Percentiles rank a stretch among this genome's conserved stretches.
Evolutionary conservation across 2,888 invertebrate species (phyloP).

Genomic region (Dascillus cervinus): DNA sequence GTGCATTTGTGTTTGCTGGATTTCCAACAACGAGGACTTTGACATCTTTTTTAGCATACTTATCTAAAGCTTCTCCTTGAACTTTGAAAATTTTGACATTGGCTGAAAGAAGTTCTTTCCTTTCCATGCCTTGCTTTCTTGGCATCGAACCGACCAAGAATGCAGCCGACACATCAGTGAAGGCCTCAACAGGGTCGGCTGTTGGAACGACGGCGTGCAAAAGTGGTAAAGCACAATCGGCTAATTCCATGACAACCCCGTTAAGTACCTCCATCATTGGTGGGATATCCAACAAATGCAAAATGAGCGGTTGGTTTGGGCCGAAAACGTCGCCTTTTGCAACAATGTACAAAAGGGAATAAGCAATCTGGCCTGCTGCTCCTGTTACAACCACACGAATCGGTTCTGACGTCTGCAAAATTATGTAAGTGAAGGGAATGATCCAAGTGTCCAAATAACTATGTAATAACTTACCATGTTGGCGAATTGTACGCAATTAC

Average conservation of each 20-base stretch:
- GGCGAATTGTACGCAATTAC: too few species aligned
- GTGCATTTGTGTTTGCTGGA: conserved; percentile 98
- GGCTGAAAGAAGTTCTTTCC: conserved; percentile 93
- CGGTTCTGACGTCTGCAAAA: conserved; percentile 66
- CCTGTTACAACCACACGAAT: conserved; percentile 94
- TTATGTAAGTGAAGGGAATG: conserved; percentile 3
- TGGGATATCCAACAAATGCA: conserved; percentile 90
- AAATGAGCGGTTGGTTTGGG: conserved; percentile 71
- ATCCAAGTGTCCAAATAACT: too few species aligned
- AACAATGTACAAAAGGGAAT: conserved; percentile 89
- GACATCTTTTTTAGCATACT: conserved; percentile 83
- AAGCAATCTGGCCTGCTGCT: conserved; percentile 98
- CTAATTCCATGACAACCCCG: conserved; percentile 96
- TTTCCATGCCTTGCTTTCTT: conserved; percentile 95
- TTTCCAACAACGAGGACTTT: conserved; percentile 98
- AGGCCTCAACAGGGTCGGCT: conserved; percentile 82
- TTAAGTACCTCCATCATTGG: conserved; percentile 95
- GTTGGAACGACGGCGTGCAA: conserved; percentile 80
- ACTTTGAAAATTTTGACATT: conserved; percentile 98
- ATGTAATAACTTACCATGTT: not conserved
- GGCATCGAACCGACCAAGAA: conserved; percentile 99
- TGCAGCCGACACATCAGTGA: conserved; percentile 91
- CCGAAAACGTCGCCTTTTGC: conserved; percentile 97
- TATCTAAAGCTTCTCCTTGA: conserved; percentile 90
- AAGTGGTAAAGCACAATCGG: conserved; percentile 90